A percentile compares a stretch with the other conserved stretches of the same genome.
These are phyloP conservation scores for Parotocinclus haroldoi DNA, from an alignment of 2,797 vertebrate genomes.

Conservation along the genomic window DNA sequence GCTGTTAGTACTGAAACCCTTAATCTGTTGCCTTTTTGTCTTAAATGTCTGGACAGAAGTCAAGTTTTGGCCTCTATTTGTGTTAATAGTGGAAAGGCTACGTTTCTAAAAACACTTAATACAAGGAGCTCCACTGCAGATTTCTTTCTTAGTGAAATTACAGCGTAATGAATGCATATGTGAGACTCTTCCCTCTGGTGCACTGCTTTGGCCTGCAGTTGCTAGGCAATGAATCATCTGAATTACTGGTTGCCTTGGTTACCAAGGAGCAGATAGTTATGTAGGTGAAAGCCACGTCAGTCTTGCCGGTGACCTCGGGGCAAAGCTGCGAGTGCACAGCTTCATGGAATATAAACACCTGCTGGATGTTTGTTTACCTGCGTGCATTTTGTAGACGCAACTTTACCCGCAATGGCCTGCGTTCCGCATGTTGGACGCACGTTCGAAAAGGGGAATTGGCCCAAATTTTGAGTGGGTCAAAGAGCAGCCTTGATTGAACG, in stretches of 20 bases:
- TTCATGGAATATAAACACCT: constrained; percentile 27
- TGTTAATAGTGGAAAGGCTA: too few relatives aligned
- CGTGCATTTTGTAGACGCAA: too few relatives aligned
- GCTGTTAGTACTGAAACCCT: constrained; percentile 5
- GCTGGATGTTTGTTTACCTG: too few relatives aligned
- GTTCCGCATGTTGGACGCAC: too few relatives aligned
- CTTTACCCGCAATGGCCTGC: too few relatives aligned
- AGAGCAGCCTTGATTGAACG: too few relatives aligned
- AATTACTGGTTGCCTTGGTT: constrained; percentile 72
- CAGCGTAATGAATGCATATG: constrained; percentile 51
- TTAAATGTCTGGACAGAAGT: not conserved
- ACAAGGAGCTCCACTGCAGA: too few relatives aligned
- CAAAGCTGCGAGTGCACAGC: constrained; percentile 42
- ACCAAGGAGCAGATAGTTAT: constrained; percentile 67
- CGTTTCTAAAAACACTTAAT: too few relatives aligned
- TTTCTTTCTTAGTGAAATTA: constrained; percentile 47
- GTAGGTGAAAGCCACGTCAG: constrained; percentile 65
- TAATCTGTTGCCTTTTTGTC: not conserved
- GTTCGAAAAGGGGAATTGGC: too few relatives aligned
- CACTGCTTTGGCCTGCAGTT: constrained; percentile 69
- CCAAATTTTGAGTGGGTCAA: too few relatives aligned
- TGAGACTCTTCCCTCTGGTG: constrained; percentile 55
- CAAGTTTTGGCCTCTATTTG: too few relatives aligned
- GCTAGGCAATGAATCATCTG: constrained; percentile 70
- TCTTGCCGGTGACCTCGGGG: constrained; percentile 65